Evolutionary conservation across 2,797 vertebrate species (phyloP), one percentile per base, ranked within the genome.

Genomic region (Lithobates pipiens): DNA sequence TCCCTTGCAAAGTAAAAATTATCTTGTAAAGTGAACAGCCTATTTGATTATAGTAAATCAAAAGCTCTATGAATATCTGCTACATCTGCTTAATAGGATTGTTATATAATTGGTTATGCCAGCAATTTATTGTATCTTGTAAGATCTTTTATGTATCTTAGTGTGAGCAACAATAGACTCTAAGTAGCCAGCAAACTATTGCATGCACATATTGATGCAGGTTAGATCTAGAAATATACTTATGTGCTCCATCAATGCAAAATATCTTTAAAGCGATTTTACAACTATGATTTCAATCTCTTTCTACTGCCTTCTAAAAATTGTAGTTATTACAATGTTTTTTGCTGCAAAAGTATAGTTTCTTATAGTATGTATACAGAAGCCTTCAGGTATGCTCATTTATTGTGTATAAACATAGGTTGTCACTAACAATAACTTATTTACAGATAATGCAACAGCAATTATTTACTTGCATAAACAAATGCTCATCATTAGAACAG

Each of bases 171-270:
- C 83, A 89, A 74, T 90, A 89, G 88, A 89, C 90, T 84, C 85
- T 77, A 44, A 88, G 18, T 91, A 92, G 73, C 76, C 88, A 91
- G 78, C 88, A 82, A 84, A 90, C 85, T 71, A 86, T 77, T 93
- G 93, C 93, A 95, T 94, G 94, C 86, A 82, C 88, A 90, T 87
- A 83, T 15, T 80, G 44, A 74, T 88, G 87, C 89, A 88, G 88
- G 89, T 82, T 80, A 93, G 93, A 90, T 90, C 86, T 91, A 91
- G 89, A 89, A 89, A 89, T 80, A 87, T 88, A 90, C 46, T 27
- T 83, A 90, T 91, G 88, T 89, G 86, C 89, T 91, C 90, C 88
- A 86, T 89, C 89, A 68, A 82, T 88, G 87, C 85, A 79, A 88
- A 69, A 67, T 76, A 15, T 25, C 29, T 18, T 75, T 50, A 63